phyloP scores from a whole-genome alignment of 2,113 vertebrate genomes.

The Macaca nemestrina region DNA sequence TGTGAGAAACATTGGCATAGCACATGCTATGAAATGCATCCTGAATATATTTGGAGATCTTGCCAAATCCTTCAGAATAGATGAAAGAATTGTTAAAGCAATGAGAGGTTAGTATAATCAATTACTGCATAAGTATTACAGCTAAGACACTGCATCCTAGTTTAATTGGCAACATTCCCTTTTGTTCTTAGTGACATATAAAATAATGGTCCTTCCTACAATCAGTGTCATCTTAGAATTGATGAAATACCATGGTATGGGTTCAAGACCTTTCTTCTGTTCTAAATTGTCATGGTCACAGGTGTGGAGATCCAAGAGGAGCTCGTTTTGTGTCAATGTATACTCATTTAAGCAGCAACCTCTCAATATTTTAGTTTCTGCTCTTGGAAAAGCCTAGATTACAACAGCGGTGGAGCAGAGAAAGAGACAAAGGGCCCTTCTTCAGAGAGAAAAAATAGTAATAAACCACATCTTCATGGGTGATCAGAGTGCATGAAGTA shows the following conservation, averaged over 20 bases:
- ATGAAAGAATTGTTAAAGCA: not conserved
- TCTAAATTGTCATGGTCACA: not conserved
- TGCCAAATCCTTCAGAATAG: not conserved
- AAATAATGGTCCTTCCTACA: not conserved
- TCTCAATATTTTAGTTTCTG: not conserved
- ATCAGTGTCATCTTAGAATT: not conserved
- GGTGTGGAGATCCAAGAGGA: not conserved
- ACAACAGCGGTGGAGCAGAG: not conserved
- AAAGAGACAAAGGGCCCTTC: not conserved
- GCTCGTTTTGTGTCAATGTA: not conserved
- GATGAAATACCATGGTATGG: not conserved
- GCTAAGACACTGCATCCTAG: not conserved
- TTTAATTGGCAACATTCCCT: not conserved
- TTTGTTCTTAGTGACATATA: not conserved
- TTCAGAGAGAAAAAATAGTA: not conserved
- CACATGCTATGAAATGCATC: not conserved
- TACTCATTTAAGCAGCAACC: not conserved
- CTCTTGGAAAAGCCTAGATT: slow-evolving; percentile 3
- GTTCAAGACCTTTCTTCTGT: not conserved
- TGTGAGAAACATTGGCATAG: not conserved
- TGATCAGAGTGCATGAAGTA: not conserved
- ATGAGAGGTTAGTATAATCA: not conserved
- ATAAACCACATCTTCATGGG: not conserved
- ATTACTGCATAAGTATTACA: not conserved
- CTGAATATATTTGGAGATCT: not conserved